Evolutionary conservation across 2,113 vertebrate genomes (phyloP).

Genomic region (Stegostoma tigrinum): DNA sequence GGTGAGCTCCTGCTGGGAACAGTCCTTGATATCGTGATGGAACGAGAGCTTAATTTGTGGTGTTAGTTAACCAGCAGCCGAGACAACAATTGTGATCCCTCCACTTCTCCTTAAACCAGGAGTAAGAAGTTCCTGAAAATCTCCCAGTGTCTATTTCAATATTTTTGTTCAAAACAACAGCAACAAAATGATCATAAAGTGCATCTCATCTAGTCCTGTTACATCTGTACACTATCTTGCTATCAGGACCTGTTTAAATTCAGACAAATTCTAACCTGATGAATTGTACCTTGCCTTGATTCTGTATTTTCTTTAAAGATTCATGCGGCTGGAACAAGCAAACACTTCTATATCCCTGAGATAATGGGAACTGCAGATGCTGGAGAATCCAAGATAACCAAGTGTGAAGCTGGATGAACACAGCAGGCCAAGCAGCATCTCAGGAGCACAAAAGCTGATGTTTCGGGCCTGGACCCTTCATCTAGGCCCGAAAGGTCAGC

Average conservation of each 20-base stretch:
- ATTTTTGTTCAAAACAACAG: not conserved
- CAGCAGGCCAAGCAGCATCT: too few species aligned
- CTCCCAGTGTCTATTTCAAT: not conserved
- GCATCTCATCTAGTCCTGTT: not conserved
- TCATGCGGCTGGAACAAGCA: not conserved
- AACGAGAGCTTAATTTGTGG: too few species aligned
- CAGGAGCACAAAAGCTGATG: too few species aligned
- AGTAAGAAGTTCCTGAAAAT: not conserved
- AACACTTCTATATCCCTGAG: not conserved
- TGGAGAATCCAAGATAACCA: too few species aligned
- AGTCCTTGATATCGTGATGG: too few species aligned
- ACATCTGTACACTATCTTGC: not conserved
- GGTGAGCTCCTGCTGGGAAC: too few species aligned
- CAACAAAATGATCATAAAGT: not conserved
- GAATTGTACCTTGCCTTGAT: not conserved
- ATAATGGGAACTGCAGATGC: too few species aligned
- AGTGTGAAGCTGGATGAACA: too few species aligned
- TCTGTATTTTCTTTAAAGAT: not conserved
- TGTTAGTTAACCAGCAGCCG: too few species aligned
- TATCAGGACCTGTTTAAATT: not conserved
- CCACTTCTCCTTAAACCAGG: not conserved
- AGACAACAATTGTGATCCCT: not conserved
- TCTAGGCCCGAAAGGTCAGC: too few species aligned
- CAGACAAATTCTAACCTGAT: not conserved
- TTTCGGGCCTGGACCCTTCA: too few species aligned